phyloP scores from a whole-genome alignment of 2,888 invertebrate species.

The Pristionchus mayeri region DNA sequence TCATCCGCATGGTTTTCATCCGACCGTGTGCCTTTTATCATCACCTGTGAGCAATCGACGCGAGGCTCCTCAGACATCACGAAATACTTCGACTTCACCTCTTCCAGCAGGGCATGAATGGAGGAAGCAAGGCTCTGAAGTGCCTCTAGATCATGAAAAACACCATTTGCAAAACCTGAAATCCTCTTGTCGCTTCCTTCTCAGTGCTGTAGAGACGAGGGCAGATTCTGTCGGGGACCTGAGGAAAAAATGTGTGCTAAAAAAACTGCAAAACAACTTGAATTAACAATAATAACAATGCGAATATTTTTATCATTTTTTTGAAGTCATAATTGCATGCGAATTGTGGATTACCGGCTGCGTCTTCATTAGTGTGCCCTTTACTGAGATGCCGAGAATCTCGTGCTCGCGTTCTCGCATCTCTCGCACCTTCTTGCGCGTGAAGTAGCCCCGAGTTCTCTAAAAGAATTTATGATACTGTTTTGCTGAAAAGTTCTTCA shows the following conservation, averaged over 20 bases:
- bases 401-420: constrained; percentile 62
- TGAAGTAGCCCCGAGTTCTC: constrained; percentile 68
- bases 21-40: too few relatives aligned
- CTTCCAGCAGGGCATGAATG: constrained; percentile 6
- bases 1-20: too few relatives aligned
- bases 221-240: background rate
- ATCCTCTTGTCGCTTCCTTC: background rate
- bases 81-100: constrained; percentile 25
- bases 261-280: background rate
- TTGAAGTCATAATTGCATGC: too few relatives aligned
- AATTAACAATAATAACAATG: too few relatives aligned
- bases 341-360: background rate
- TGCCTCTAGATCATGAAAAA: background rate
- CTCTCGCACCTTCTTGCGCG: constrained; percentile 61
- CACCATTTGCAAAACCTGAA: background rate
- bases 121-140: background rate
- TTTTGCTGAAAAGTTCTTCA: too few relatives aligned
- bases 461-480: too few relatives aligned
- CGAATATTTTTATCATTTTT: too few relatives aligned
- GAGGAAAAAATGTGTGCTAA: background rate
- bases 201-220: constrained; percentile 7
- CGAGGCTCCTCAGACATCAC: background rate
- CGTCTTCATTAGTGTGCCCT: constrained; percentile 24
- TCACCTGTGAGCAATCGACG: background rate
- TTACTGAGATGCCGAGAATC: constrained; percentile 61